A percentile compares a stretch with the other conserved stretches of the same genome.
These are phyloP conservation scores for Trisateles emortualis DNA, from an alignment of 2,888 invertebrate species.

Conservation along the genomic window DNA sequence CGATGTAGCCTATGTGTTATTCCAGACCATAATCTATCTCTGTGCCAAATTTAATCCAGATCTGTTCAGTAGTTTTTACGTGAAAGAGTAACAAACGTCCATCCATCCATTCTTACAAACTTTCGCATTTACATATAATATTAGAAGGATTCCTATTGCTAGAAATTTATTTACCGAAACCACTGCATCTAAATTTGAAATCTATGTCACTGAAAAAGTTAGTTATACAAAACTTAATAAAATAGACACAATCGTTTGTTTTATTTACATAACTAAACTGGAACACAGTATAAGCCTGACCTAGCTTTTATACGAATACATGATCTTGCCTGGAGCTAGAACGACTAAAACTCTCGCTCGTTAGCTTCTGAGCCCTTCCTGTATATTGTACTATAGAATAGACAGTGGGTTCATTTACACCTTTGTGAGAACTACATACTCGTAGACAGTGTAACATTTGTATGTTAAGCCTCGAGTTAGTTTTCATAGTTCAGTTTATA, in stretches of 20 bases:
- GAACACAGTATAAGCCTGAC: background rate
- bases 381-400: conserved; percentile 33
- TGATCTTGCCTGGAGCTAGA: conserved; percentile 13
- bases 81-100: no score
- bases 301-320: conserved; percentile 5
- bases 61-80: no score
- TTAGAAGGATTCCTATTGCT: no score
- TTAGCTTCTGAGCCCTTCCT: conserved; percentile 39
- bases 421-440: conserved; percentile 24
- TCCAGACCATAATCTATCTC: no score
- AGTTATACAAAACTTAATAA: background rate
- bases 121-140: no score
- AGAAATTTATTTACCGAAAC: no score
- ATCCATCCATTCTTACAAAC: no score
- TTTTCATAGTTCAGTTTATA: background rate
- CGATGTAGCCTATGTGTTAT: no score
- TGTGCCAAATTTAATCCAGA: no score
- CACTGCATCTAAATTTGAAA: no score
- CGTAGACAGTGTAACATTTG: conserved; percentile 4
- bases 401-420: conserved; percentile 30
- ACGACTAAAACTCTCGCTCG: conserved; percentile 26
- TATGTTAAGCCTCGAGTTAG: conserved; percentile 1
- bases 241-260: background rate
- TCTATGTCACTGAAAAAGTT: no score
- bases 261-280: background rate